Percentiles rank a stretch among this genome's conserved stretches.
Evolutionary conservation across 2,888 invertebrate genomes (phyloP).

Genomic region (Ochropacha duplaris): DNA sequence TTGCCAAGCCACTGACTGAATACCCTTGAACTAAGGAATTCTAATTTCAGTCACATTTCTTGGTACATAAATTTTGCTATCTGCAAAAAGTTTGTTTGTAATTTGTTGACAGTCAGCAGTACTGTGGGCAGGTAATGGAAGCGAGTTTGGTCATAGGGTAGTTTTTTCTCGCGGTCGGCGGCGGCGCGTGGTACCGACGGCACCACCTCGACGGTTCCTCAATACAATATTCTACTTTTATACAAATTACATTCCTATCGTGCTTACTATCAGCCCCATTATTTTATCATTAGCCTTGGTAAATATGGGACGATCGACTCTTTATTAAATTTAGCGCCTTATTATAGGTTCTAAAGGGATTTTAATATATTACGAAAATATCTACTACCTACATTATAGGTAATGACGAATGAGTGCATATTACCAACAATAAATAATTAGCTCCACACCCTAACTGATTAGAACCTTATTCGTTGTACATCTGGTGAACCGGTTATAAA

Average conservation of each 20-base stretch:
- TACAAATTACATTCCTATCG: constrained; percentile 81
- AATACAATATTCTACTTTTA: constrained; percentile 72
- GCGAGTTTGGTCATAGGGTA: constrained; percentile 67
- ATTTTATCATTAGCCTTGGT: constrained; percentile 78
- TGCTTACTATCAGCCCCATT: constrained; percentile 76
- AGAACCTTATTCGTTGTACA: constrained; percentile 20
- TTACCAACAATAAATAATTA: constrained; percentile 45
- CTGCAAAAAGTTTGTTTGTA: constrained; percentile 51
- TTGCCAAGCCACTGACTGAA: constrained; percentile 5
- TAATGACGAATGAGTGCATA: constrained; percentile 19
- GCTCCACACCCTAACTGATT: constrained; percentile 11
- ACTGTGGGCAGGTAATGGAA: constrained; percentile 50
- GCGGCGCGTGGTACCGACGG: constrained; percentile 70
- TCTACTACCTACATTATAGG: not conserved
- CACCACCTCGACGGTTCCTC: constrained; percentile 45
- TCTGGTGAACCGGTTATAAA: constrained; percentile 25
- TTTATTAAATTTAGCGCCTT: constrained; percentile 55
- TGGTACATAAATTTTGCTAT: constrained; percentile 48
- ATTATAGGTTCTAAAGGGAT: constrained; percentile 29
- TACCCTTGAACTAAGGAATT: constrained; percentile 41
- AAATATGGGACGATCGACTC: constrained; percentile 56
- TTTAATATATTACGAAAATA: constrained; percentile 5
- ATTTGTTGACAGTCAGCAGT: constrained; percentile 44
- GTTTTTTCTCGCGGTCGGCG: constrained; percentile 65
- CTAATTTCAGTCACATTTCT: constrained; percentile 37